Evolutionary conservation across 2,797 vertebrate genomes (phyloP).

Genomic region (Xiphorhynchus erythropygius): DNA sequence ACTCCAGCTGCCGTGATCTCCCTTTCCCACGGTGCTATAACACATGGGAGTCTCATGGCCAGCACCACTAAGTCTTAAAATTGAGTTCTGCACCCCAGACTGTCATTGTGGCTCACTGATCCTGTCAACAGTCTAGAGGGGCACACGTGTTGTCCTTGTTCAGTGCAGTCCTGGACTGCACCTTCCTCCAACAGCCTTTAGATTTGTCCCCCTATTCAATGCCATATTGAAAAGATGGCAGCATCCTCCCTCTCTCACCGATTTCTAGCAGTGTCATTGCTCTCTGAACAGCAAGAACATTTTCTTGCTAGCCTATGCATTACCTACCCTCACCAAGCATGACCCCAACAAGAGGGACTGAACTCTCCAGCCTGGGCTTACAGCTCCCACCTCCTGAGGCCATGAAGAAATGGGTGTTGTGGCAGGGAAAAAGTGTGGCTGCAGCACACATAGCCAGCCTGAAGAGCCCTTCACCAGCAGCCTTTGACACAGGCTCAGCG

Average conservation of each 20-base stretch:
- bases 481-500: too few relatives aligned
- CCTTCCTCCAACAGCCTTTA: neutral
- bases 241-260: neutral
- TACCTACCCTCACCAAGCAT: neutral
- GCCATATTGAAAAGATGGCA: neutral
- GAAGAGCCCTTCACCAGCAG: too few relatives aligned
- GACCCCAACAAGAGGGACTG: neutral
- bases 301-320: neutral
- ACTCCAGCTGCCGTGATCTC: neutral
- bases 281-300: neutral
- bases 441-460: neutral
- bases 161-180: neutral
- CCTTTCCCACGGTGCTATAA: neutral
- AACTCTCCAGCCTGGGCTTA: neutral
- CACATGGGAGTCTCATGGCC: neutral
- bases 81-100: neutral
- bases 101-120: neutral
- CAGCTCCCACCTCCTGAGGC: neutral
- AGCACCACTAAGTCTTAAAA: neutral
- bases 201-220: fast-evolving
- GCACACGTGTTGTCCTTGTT: neutral
- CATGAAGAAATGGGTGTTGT: fast-evolving
- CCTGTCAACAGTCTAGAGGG: neutral
- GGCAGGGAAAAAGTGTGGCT: neutral
- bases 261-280: neutral